Conservation (phyloP, 2,113 vertebrate species). For the Pao palembangensis region DNA sequence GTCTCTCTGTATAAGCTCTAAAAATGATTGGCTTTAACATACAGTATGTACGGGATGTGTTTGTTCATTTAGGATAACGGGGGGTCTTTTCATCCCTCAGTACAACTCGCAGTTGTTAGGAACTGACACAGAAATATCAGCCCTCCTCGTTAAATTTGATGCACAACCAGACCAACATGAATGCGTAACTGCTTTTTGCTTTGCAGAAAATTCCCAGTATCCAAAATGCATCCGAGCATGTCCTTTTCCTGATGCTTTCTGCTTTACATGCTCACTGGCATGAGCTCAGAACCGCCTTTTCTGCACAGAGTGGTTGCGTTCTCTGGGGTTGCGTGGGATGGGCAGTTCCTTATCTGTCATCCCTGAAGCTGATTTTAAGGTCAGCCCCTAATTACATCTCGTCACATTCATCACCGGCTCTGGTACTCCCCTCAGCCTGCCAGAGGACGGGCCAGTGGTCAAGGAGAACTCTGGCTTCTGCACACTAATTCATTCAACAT, state of each 20-base stretch:
- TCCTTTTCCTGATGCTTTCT: not conserved
- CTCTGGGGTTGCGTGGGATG: not conserved
- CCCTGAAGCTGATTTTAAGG: constrained; percentile 31
- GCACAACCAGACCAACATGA: constrained; percentile 9
- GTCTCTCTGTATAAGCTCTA: constrained; percentile 11
- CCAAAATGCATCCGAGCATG: constrained; percentile 1
- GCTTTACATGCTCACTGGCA: constrained; percentile 7
- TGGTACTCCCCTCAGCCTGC: constrained; percentile 19
- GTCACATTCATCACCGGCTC: constrained; percentile 42
- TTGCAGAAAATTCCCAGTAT: not conserved
- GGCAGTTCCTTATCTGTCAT: constrained; percentile 28
- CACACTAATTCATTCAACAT: constrained; percentile 14
- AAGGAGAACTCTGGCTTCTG: constrained; percentile 1
- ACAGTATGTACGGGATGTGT: not conserved
- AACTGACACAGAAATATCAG: constrained; percentile 33
- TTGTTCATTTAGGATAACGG: constrained; percentile 23
- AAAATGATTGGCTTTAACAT: constrained; percentile 20
- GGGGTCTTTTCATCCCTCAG: constrained; percentile 24
- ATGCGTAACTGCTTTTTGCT: constrained; percentile 16
- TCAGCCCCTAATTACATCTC: constrained; percentile 53
- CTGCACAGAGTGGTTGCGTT: constrained; percentile 6
- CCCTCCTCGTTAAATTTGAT: constrained; percentile 5
- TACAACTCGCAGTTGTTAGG: constrained; percentile 12
- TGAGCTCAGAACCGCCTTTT: constrained; percentile 1
- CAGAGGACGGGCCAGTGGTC: constrained; percentile 24